Evolutionary conservation across 2,797 vertebrate species (phyloP).

Genomic region (Acanthiza pusilla): DNA sequence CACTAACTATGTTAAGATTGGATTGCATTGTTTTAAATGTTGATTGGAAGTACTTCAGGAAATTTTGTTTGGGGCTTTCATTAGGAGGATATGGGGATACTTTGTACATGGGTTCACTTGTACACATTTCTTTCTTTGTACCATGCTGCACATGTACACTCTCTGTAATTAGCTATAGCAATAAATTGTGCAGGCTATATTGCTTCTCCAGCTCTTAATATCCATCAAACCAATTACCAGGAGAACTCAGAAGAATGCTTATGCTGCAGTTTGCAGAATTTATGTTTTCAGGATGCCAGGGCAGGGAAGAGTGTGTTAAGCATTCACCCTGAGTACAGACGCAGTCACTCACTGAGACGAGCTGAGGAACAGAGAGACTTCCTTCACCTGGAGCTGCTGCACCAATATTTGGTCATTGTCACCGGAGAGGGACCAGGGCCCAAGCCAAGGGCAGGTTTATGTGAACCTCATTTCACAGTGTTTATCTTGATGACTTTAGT

Average conservation of each 20-base stretch:
- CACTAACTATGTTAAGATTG: not conserved
- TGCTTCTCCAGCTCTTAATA: conserved; percentile 57
- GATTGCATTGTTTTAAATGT: conserved; percentile 32
- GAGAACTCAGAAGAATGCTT: conserved; percentile 38
- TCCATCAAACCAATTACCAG: conserved; percentile 70
- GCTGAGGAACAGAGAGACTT: not conserved
- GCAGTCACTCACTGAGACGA: accelerated
- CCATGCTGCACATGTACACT: not conserved
- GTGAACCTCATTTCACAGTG: not conserved
- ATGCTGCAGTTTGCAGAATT: conserved; percentile 34
- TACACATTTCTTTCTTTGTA: not conserved
- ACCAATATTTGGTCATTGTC: not conserved
- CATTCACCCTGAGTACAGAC: not conserved
- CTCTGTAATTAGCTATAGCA: conserved; percentile 59
- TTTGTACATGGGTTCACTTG: not conserved
- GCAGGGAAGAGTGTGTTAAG: not conserved
- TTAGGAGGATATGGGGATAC: conserved; percentile 31
- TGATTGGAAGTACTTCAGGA: conserved; percentile 53
- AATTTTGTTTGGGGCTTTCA: conserved; percentile 52
- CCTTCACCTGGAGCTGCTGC: not conserved
- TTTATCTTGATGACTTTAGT: not conserved
- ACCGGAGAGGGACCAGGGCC: not conserved
- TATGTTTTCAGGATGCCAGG: conserved; percentile 9
- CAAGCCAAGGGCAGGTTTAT: not conserved
- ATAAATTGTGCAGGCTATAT: conserved; percentile 53